Evolutionary conservation across 2,113 vertebrate species (phyloP).

Genomic region (Todiramphus chloris): DNA sequence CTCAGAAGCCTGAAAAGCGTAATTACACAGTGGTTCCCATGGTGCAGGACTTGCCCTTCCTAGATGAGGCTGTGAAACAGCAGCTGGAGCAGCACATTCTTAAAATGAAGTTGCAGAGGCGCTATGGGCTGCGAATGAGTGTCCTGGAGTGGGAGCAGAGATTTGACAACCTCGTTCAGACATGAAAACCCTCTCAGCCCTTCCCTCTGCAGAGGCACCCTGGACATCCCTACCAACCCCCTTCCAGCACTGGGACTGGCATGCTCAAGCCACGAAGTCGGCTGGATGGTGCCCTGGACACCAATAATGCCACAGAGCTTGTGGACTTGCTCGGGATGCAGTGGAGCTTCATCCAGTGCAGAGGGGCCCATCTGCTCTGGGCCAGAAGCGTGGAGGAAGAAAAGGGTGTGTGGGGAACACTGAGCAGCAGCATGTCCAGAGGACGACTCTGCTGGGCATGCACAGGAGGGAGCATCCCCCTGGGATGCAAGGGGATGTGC

Average conservation of each 20-base stretch:
- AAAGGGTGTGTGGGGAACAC: background rate
- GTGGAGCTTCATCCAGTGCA: no score
- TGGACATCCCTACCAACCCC: background rate
- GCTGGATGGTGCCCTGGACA: background rate
- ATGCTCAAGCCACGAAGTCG: background rate
- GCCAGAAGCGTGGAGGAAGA: background rate
- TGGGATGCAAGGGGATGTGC: no score
- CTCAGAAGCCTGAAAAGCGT: background rate
- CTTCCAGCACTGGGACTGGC: background rate
- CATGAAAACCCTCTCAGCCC: background rate
- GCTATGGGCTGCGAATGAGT: background rate
- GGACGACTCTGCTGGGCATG: fast-evolving
- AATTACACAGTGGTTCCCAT: background rate
- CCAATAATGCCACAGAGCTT: background rate
- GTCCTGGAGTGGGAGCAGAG: background rate
- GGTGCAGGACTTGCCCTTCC: background rate
- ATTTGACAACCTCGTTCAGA: background rate
- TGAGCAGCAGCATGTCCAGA: background rate
- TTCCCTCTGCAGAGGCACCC: background rate
- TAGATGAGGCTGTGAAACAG: background rate
- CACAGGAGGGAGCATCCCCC: background rate
- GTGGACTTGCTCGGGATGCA: background rate
- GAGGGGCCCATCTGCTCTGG: background rate
- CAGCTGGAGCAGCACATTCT: background rate
- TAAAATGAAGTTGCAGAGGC: background rate